A percentile compares a stretch with the other conserved stretches of the same genome.
Evolutionary conservation across 2,113 vertebrate genomes (phyloP).

Genomic region (Sitta europaea): DNA sequence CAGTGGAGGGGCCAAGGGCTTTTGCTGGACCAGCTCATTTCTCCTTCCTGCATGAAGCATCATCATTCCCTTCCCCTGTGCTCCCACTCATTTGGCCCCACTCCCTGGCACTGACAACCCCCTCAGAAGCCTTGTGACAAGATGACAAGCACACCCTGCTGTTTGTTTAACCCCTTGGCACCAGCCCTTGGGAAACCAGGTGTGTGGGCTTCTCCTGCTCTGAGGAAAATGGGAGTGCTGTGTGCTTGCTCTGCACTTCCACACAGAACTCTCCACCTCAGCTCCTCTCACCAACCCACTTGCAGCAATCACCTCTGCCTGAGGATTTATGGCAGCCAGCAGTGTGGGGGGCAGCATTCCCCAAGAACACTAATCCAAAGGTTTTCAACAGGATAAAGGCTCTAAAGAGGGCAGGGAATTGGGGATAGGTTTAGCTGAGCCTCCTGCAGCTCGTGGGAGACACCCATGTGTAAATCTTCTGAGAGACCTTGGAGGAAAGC

Average conservation of each 20-base stretch:
- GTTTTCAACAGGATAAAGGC: background rate
- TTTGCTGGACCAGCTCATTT: background rate
- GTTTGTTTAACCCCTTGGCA: background rate
- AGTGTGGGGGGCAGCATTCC: background rate
- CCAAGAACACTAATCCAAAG: background rate
- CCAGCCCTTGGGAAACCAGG: background rate
- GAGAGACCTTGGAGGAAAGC: background rate
- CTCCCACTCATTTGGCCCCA: background rate
- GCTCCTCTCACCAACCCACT: background rate
- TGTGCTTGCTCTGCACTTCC: background rate
- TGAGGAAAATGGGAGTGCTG: background rate
- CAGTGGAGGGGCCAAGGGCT: rapidly evolving
- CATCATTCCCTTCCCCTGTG: background rate
- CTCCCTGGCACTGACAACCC: background rate
- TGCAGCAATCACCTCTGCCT: rapidly evolving
- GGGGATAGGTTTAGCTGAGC: background rate
- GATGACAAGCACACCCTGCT: rapidly evolving
- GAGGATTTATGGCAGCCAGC: background rate
- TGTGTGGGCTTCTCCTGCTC: background rate
- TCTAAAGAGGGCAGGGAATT: background rate
- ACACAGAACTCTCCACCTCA: background rate
- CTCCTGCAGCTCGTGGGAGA: background rate
- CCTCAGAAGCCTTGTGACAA: background rate
- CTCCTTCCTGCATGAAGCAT: background rate
- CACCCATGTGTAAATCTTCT: rapidly evolving